Evolutionary conservation across 2,797 vertebrate species (phyloP), one percentile per base, ranked within the genome.

Genomic region (Eulemur mongoz): DNA sequence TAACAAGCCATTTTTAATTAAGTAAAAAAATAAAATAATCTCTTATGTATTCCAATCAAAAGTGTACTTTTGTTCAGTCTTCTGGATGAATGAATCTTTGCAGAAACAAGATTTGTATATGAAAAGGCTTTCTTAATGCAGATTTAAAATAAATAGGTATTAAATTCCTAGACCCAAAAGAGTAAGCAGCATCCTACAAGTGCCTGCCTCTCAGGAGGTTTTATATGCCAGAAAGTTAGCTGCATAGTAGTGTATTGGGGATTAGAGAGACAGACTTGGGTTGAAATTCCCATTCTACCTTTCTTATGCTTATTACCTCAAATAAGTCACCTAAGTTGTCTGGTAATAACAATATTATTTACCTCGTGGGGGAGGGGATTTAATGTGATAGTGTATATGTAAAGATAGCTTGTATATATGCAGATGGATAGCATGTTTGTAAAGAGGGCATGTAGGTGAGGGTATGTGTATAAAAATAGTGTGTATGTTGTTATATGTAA

Each of bases 1-100:
- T 18, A 67, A 54, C 40, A 73, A 93, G 30, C 52, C 57, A n/a
- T 96, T 97, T 96, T 73, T 81, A 94, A 85, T 90, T 70, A 83
- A 87, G 22, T 89, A 8, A 86, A 95, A 59, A 45, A 80, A 45
- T 54, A 45, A 52, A 89, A 67, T 70, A 83, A 45, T 70, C 38
- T 92, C 50, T 92, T 65, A 43, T 79, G 87, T 43, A 45, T 85
- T 97, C 84, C 23, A 93, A 78, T 94, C 89, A 93, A 72, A 73
- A 73, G 35, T 38, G 48, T 5, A 8, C 89, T 97, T 97, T 91
- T 72, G 45, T 92, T 78, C 1, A 65, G 80, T 92, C 79, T 97
- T 89, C 90, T 91, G 93, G 90, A 0, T 75, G 67, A 97, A 89
- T 50, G 65, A 89, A 52, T 79, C 17, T 0, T 69, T 95, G 1